A percentile compares a stretch with the other conserved stretches of the same genome.
phyloP scores from a whole-genome alignment of 2,113 vertebrate species.

The Arothron firmamentum region DNA sequence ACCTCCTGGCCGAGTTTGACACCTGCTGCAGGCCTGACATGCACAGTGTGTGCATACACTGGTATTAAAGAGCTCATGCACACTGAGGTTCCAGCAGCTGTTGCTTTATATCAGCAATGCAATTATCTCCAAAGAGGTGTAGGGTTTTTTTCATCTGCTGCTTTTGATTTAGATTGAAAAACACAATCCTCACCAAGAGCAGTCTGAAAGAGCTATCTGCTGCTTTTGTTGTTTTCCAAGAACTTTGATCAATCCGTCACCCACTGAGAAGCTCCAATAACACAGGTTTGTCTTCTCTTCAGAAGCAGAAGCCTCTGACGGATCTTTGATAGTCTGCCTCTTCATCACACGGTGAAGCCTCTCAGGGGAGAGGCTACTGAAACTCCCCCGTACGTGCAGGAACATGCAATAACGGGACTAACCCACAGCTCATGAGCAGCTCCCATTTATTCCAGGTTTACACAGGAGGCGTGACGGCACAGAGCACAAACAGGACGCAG shows the following conservation, averaged over 20 bases:
- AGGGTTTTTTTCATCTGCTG: neutral
- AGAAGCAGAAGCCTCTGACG: slow-evolving; percentile 46
- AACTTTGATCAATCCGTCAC: slow-evolving; percentile 64
- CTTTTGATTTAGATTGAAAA: neutral
- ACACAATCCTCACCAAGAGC: neutral
- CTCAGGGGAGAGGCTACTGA: slow-evolving; percentile 16
- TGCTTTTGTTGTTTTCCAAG: slow-evolving; percentile 6
- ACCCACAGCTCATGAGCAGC: slow-evolving; percentile 20
- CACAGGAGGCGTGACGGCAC: neutral
- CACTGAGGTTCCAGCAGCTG: neutral
- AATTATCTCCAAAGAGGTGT: neutral
- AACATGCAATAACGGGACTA: slow-evolving; percentile 27
- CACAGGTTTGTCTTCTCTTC: slow-evolving; percentile 19
- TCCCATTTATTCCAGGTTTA: slow-evolving; percentile 15
- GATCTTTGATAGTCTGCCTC: slow-evolving; percentile 57
- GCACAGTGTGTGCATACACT: neutral
- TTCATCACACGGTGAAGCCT: slow-evolving; percentile 34
- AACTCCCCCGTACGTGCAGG: neutral
- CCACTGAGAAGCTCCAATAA: slow-evolving; percentile 48
- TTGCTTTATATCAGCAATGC: neutral
- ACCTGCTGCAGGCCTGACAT: no score
- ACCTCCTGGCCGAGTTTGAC: slow-evolving; percentile 62
- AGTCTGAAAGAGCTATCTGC: neutral
- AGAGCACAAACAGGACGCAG: no score
- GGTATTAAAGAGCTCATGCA: neutral